Evolutionary conservation across 2,797 vertebrate species (phyloP).

Genomic region (Spea hammondii): DNA sequence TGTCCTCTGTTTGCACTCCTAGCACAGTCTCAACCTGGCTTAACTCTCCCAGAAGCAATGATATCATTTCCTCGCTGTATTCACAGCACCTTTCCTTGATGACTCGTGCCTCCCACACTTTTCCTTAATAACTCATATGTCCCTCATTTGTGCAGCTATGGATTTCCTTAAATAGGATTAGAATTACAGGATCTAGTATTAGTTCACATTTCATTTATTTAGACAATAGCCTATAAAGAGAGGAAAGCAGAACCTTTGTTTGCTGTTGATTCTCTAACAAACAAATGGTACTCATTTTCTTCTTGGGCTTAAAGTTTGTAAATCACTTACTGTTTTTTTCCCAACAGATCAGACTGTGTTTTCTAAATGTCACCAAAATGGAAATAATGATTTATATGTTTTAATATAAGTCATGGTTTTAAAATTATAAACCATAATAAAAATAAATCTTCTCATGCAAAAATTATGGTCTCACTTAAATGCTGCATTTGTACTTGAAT

Average conservation of each 20-base stretch:
- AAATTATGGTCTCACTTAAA: too few species aligned
- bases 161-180: slow-evolving; percentile 51
- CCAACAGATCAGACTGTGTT: too few species aligned
- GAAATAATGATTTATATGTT: too few species aligned
- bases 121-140: slow-evolving; percentile 52
- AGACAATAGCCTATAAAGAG: slow-evolving; percentile 44
- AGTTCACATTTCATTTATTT: slow-evolving; percentile 37
- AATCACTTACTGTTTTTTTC: too few species aligned
- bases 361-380: too few species aligned
- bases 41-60: slow-evolving; percentile 40
- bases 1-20: slow-evolving; percentile 43
- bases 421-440: too few species aligned
- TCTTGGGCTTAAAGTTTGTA: too few species aligned
- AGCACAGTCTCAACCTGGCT: slow-evolving; percentile 31
- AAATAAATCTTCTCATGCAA: too few species aligned
- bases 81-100: slow-evolving; percentile 51
- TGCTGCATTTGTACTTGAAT: too few species aligned
- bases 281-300: slow-evolving; percentile 16
- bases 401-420: too few species aligned
- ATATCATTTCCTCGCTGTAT: slow-evolving; percentile 52
- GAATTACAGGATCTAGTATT: slow-evolving; percentile 46
- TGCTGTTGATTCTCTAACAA: slow-evolving; percentile 34
- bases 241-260: slow-evolving; percentile 32
- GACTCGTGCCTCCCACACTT: slow-evolving; percentile 54
- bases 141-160: slow-evolving; percentile 29